Percentiles rank a stretch among this genome's conserved stretches.
Conservation (phyloP, 2,797 vertebrate genomes). For the Sebastes iracundus region DNA sequence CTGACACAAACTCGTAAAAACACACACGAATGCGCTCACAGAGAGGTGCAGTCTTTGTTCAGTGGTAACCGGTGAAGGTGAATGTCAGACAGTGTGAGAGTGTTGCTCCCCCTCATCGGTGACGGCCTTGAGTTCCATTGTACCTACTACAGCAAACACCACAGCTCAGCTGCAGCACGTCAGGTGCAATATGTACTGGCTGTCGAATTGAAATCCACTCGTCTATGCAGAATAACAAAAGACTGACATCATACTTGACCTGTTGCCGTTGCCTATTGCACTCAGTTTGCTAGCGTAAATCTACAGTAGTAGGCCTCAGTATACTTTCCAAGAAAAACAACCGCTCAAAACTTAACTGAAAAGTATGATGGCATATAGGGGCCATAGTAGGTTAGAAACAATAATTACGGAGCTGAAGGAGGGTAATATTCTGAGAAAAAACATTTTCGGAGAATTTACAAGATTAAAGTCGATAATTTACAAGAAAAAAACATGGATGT, state of each 20-base stretch:
- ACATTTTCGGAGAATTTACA: neutral
- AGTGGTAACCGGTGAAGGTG: conserved; percentile 8
- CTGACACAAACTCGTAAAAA: neutral
- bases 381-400: neutral
- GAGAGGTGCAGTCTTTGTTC: neutral
- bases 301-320: neutral
- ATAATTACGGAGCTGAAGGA: neutral
- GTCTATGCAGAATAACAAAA: neutral
- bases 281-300: neutral
- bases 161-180: neutral
- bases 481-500: no score
- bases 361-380: neutral
- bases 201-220: neutral
- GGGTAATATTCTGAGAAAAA: neutral
- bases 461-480: no score
- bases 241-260: neutral
- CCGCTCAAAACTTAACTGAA: neutral
- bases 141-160: neutral
- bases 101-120: neutral
- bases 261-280: neutral
- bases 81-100: neutral
- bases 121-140: neutral
- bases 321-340: neutral
- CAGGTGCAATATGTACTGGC: neutral
- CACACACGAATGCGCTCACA: neutral